These are phyloP conservation scores for Drosophila nigromelanica DNA, from an alignment of 1,140 invertebrate species.

Conservation along the genomic window DNA sequence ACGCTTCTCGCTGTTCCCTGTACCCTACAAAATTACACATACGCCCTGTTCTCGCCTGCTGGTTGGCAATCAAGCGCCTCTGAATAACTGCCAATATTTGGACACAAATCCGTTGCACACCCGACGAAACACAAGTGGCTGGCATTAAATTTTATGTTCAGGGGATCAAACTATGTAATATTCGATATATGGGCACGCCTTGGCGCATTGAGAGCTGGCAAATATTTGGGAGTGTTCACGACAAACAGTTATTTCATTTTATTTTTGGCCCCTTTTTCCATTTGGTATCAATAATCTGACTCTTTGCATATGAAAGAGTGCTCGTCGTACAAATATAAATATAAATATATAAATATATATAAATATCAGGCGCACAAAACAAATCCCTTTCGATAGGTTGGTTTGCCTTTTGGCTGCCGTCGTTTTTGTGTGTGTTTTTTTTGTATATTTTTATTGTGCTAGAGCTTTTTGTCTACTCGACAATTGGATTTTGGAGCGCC, in stretches of 20 bases:
- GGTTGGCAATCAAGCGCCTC: conserved; percentile 8
- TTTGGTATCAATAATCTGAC: conserved; percentile 70
- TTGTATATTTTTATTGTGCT: conserved; percentile 17
- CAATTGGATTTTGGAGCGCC: conserved; percentile 57
- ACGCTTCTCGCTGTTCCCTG: neutral
- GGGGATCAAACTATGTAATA: conserved; percentile 73
- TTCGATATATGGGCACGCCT: conserved; percentile 38
- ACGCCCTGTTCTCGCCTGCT: conserved; percentile 37
- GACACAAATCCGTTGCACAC: conserved; percentile 51
- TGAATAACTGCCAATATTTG: conserved; percentile 60
- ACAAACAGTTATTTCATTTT: conserved; percentile 22
- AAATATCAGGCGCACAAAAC: conserved; percentile 70
- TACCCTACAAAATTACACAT: conserved; percentile 42
- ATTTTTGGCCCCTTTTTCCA: conserved; percentile 37
- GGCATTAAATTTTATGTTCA: conserved; percentile 63
- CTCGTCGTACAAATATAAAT: conserved; percentile 44
- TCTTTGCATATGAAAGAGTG: conserved; percentile 69
- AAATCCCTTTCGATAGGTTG: conserved; percentile 75
- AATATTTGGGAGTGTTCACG: conserved; percentile 48
- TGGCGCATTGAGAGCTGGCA: conserved; percentile 7
- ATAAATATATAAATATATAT: conserved; percentile 68
- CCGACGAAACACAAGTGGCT: conserved; percentile 62
- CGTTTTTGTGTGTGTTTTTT: conserved; percentile 29
- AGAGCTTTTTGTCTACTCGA: conserved; percentile 61
- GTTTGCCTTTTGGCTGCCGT: conserved; percentile 39